Evolutionary conservation across 2,888 invertebrate genomes (phyloP), one percentile per base, ranked within the genome.

Genomic region (Luperina nickerlii): DNA sequence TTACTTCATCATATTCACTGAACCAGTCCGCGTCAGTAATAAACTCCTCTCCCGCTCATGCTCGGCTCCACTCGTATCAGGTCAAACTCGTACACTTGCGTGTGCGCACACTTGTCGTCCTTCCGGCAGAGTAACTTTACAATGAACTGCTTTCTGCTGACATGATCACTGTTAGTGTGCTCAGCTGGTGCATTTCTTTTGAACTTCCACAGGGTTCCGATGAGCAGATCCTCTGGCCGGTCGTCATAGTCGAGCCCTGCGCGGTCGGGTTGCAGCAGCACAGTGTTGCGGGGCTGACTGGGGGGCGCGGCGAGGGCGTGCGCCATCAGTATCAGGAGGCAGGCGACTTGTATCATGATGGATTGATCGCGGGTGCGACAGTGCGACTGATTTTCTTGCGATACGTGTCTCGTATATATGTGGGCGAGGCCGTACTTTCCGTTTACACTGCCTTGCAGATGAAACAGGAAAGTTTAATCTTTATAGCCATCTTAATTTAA

Each of bases 31-130:
- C 18, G 45, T 90, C 82, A 89, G 48, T 89, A 88, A 71, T 87
- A 81, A n/a, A 82, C 69, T 51, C 83, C 45, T 51, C 75, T 83
- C n/a, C 81, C 74, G 68, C 65, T 74, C 45, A 69, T 68, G 63
- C 78, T 63, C 9, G 88, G 84, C 27, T 79, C 82, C 42, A 70
- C 81, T 27, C 70, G 82, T 48, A 91, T 74, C 70, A 92, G 79
- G 81, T 91, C 82, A 62, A 92, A 90, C 81, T 90, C 87, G 84
- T 90, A 92, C 66, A 89, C 80, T 48, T 89, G 79, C n/a, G 72
- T 66, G 48, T 78, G 84, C 51, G 54, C 74, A 81, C 89, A 90
- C 8, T 84, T 79, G 4, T 71, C 69, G 18, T 77, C 71, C 15
- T 71, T 72, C 24, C 45, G 74, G 74, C 92, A 91, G 6, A 88